These are phyloP conservation scores for Chymomyza caudatula DNA, from an alignment of 2,888 invertebrate species.

Conservation along the genomic window DNA sequence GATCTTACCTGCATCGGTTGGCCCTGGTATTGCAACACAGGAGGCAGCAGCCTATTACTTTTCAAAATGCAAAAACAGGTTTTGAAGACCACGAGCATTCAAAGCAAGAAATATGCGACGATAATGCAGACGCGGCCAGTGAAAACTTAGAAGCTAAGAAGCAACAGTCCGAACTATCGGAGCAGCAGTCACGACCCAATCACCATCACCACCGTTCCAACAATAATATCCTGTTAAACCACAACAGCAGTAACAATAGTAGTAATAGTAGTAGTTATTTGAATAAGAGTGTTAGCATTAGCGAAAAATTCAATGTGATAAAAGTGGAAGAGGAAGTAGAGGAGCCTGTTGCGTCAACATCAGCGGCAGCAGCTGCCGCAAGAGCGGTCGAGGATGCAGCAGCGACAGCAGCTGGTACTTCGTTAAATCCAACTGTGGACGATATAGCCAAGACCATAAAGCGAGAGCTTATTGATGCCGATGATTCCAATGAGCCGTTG, in stretches of 20 bases:
- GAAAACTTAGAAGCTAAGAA: conserved; percentile 15
- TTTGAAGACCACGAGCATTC: conserved; percentile 48
- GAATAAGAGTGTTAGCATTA: conserved; percentile 75
- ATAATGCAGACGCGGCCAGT: conserved; percentile 36
- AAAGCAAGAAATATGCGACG: conserved; percentile 62
- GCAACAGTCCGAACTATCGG: conserved; percentile 37
- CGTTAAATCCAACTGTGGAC: conserved; percentile 29
- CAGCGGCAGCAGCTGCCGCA: conserved; percentile 55
- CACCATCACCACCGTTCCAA: conserved; percentile 64
- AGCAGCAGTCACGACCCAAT: conserved; percentile 57
- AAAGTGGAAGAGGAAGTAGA: conserved; percentile 68
- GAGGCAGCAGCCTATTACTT: conserved; percentile 18
- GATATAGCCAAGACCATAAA: conserved; percentile 70
- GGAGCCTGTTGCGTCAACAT: conserved; percentile 61
- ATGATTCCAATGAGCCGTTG: conserved; percentile 74
- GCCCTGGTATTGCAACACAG: conserved; percentile 59
- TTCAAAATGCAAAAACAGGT: conserved; percentile 27
- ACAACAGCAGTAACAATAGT: conserved; percentile 64
- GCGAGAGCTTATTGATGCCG: conserved; percentile 74
- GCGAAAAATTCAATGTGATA: conserved; percentile 78
- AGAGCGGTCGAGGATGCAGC: conserved; percentile 46
- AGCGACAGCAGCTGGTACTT: conserved; percentile 8
- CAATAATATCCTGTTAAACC: conserved; percentile 40
- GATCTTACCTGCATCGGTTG: conserved; percentile 63
- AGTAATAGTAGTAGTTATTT: conserved; percentile 69